Conservation (phyloP, 2,888 invertebrate species). For the Sicus ferrugineus region DNA sequence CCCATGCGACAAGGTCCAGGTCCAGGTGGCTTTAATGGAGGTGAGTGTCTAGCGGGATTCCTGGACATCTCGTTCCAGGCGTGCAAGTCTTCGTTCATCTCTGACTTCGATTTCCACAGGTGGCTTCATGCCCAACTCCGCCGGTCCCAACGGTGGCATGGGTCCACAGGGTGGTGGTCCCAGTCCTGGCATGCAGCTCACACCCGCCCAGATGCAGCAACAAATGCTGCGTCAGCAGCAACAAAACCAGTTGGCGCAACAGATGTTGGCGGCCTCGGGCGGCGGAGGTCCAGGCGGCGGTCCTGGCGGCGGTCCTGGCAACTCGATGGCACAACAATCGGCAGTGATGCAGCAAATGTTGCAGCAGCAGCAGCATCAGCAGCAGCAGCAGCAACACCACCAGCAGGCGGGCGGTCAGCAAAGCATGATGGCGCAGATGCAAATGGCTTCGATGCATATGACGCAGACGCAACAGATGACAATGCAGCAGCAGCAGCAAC, state of each 20-base stretch:
- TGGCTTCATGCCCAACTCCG: slow-evolving; percentile 59
- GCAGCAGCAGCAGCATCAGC: slow-evolving; percentile 54
- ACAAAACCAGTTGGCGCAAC: slow-evolving; percentile 49
- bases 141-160: slow-evolving; percentile 46
- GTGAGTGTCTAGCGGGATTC: slow-evolving; percentile 42
- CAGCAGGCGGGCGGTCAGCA: slow-evolving; percentile 27
- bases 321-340: slow-evolving; percentile 51
- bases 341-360: slow-evolving; percentile 49
- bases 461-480: slow-evolving; percentile 72
- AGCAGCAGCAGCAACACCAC: slow-evolving; percentile 42
- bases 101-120: slow-evolving; percentile 39
- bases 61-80: neutral
- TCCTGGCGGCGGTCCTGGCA: slow-evolving; percentile 40
- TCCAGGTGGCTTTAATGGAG: slow-evolving; percentile 59
- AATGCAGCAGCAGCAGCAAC: slow-evolving; percentile 66
- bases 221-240: slow-evolving; percentile 61
- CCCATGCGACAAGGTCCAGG: slow-evolving; percentile 60
- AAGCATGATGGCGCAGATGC: slow-evolving; percentile 62
- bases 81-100: neutral
- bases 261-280: slow-evolving; percentile 57
- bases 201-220: slow-evolving; percentile 68
- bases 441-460: slow-evolving; percentile 76
- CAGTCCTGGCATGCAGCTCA: slow-evolving; percentile 59
- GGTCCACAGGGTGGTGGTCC: slow-evolving; percentile 50
- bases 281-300: slow-evolving; percentile 56